These are phyloP conservation scores for Pogonus chalceus DNA, from an alignment of 1,140 invertebrate species.

Conservation along the genomic window DNA sequence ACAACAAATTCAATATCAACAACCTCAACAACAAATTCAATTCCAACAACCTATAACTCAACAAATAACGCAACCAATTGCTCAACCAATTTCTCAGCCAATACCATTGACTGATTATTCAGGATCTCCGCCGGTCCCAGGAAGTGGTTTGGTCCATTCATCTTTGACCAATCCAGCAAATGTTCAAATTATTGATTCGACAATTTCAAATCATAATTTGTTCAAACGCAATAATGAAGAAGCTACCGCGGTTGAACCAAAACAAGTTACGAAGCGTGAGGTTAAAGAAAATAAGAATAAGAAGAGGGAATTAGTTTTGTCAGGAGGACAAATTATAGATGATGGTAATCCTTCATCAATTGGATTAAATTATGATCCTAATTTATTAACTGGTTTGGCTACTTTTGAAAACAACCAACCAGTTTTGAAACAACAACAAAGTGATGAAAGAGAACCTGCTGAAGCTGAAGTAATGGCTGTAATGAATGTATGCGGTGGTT, in stretches of 20 bases:
- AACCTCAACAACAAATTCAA: neutral
- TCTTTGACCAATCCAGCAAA: constrained; percentile 38
- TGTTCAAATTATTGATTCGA: constrained; percentile 47
- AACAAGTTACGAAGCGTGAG: constrained; percentile 10
- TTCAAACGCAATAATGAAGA: constrained; percentile 42
- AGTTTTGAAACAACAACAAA: constrained; percentile 41
- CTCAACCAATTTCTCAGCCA: constrained; percentile 13
- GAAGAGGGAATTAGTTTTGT: constrained; percentile 52
- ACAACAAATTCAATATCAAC: neutral
- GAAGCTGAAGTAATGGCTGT: constrained; percentile 69
- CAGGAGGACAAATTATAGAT: constrained; percentile 54
- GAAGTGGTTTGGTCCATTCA: constrained; percentile 17
- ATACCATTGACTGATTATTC: constrained; percentile 10
- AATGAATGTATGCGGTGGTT: constrained; percentile 65
- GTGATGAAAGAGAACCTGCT: constrained; percentile 65
- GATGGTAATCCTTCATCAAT: too few relatives aligned
- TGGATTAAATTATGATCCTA: constrained; percentile 36
- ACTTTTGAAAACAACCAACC: constrained; percentile 52
- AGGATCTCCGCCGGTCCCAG: constrained; percentile 11
- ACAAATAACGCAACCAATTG: constrained; percentile 7
- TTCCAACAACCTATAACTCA: too few relatives aligned
- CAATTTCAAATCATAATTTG: constrained; percentile 36
- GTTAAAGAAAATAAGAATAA: constrained; percentile 33
- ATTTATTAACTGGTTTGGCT: constrained; percentile 48
- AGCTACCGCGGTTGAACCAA: constrained; percentile 16